Conservation (phyloP, 2,797 vertebrate species). For the Anguilla megastoma region DNA sequence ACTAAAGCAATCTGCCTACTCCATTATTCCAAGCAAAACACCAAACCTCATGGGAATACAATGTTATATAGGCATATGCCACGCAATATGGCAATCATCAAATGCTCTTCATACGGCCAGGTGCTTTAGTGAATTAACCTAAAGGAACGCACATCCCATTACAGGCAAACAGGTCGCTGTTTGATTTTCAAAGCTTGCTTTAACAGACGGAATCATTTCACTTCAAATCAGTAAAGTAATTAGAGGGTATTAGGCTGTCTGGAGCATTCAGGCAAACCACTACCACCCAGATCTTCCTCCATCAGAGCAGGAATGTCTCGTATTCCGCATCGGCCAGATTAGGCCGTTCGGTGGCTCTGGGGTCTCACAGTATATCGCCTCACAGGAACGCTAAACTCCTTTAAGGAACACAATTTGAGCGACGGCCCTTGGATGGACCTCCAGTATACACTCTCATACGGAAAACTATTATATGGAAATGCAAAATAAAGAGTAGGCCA, state of each 20-base stretch:
- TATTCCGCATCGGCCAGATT: neutral
- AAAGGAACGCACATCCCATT: neutral
- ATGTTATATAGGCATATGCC: neutral
- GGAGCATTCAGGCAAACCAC: neutral
- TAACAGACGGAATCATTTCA: neutral
- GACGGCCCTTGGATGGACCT: constrained; percentile 10
- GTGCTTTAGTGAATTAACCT: neutral
- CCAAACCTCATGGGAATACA: neutral
- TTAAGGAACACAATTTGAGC: neutral
- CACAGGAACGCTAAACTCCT: constrained; percentile 16
- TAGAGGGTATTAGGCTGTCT: constrained; percentile 18
- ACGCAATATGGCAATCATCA: neutral
- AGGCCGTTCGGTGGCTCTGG: neutral
- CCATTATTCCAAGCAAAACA: neutral
- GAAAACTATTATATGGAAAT: neutral
- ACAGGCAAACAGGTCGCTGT: neutral
- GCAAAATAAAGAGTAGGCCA: neutral
- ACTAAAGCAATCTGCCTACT: neutral
- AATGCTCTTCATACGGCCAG: neutral
- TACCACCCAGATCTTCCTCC: constrained; percentile 10
- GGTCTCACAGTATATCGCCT: neutral
- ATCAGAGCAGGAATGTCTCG: constrained; percentile 18
- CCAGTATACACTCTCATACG: neutral
- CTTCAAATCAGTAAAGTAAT: neutral
- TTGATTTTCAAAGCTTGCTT: constrained; percentile 6